A percentile compares a stretch with the other conserved stretches of the same genome.
These are phyloP conservation scores for Bombyx mandarina DNA, from an alignment of 1,140 invertebrate genomes.

Conservation along the genomic window DNA sequence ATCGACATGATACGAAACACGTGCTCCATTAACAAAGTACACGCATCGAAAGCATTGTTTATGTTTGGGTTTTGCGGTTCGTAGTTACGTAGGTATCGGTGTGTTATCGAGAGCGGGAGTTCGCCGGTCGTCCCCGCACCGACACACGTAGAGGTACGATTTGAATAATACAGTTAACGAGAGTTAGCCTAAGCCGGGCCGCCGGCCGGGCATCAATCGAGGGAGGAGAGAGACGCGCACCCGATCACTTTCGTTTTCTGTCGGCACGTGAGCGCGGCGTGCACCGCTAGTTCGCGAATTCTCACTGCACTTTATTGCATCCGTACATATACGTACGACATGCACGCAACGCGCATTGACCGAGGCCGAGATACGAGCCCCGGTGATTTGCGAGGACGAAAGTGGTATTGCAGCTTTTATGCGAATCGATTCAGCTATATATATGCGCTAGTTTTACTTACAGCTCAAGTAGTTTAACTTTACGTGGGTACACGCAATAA, in stretches of 20 bases:
- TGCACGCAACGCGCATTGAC: constrained; percentile 61
- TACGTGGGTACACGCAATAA: no score
- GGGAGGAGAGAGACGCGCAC: constrained; percentile 53
- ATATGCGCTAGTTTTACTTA: constrained; percentile 1
- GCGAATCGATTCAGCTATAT: constrained; percentile 58
- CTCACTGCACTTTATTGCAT: constrained; percentile 59
- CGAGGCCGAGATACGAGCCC: constrained; percentile 61
- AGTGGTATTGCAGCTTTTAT: constrained; percentile 68
- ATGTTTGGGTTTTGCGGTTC: background rate
- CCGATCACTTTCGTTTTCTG: constrained; percentile 66
- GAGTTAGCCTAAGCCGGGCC: constrained; percentile 38
- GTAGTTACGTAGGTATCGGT: constrained; percentile 19
- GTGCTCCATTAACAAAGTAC: background rate
- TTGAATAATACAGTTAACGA: constrained; percentile 64
- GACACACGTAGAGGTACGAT: constrained; percentile 22
- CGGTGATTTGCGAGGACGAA: constrained; percentile 67
- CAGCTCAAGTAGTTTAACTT: no score
- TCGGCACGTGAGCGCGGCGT: constrained; percentile 55
- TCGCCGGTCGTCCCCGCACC: constrained; percentile 23
- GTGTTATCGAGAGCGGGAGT: constrained; percentile 37
- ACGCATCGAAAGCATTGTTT: background rate
- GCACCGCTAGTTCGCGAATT: constrained; percentile 53
- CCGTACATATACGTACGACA: constrained; percentile 64
- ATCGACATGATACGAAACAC: no score
- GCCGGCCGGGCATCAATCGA: constrained; percentile 46